Evolutionary conservation across 2,113 vertebrate species (phyloP), one percentile per base, ranked within the genome.

Genomic region (Elachura formosa): DNA sequence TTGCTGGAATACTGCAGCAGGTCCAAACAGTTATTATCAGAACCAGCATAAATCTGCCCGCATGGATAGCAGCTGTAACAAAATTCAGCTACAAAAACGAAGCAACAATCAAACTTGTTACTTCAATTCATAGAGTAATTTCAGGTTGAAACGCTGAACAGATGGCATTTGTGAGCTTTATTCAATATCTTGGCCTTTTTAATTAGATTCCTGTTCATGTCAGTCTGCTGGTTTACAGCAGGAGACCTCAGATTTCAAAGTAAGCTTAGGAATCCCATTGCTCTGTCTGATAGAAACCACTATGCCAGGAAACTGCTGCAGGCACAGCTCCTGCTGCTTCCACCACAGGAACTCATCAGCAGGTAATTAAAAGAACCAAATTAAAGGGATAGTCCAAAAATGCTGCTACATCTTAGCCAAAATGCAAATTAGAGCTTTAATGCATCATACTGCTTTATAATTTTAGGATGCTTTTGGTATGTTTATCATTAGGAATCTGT

Each of bases 131-230:
- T 16, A 0, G 2, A 71, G n/a, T 55, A 91, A 93, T 92, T 93
- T 84, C 73, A 93, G 73, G 71, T 59, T 85, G 41, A 78, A 92
- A 96, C 84, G 55, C 54, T 67, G 87, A 96, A 86, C 96, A 97
- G 89, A 97, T 96, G 96, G 94, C 76, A 88, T 68, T 84, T 69
- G 41, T 81, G 80, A 91, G 90, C 56, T 90, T 96, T 93, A 96
- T 33, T 95, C 82, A 77, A 9, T 54, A 77, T 80, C 79, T 75
- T 76, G 45, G 79, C 89, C 64, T 94, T 93, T 88, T 94, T 96
- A 96, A 97, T 97, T 96, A 97, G 89, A 87, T 91, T 94, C 24
- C 77, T 90, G 43, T 76, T 89, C 36, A 58, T 83, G 67, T 91
- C 72, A 82, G 52, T 83, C 82, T 81, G 77, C 77, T 84, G 46